phyloP scores from a whole-genome alignment of 2,888 invertebrate genomes.

The Tipula confusa region DNA sequence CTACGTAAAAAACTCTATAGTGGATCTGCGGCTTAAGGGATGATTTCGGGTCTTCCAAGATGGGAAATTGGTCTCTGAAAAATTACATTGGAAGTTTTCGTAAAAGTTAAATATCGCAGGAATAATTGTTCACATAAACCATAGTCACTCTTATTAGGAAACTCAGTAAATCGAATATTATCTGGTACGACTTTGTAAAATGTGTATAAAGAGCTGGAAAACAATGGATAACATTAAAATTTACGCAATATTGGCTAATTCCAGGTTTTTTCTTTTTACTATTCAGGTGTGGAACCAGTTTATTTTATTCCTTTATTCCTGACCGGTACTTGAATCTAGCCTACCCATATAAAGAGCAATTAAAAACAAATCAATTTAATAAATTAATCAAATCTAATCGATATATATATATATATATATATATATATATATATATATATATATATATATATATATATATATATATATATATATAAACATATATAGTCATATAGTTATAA shows the following conservation, averaged over 20 bases:
- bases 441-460: too few species aligned
- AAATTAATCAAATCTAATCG: constrained; percentile 25
- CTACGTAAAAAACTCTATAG: too few species aligned
- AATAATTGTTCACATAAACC: too few species aligned
- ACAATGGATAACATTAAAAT: not conserved
- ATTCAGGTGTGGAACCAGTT: not conserved
- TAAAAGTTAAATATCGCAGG: too few species aligned
- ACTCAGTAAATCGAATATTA: too few species aligned
- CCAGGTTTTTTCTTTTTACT: not conserved
- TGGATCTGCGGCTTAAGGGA: too few species aligned
- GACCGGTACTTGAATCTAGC: not conserved
- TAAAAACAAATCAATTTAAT: not conserved
- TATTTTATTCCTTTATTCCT: too few species aligned
- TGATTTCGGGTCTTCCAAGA: too few species aligned
- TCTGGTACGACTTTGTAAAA: too few species aligned
- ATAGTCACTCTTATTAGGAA: too few species aligned
- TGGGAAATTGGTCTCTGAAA: too few species aligned
- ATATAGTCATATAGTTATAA: not conserved
- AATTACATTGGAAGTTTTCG: too few species aligned
- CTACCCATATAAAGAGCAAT: not conserved
- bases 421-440: not conserved
- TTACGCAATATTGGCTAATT: not conserved
- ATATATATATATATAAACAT: not conserved
- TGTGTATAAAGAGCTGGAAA: not conserved
- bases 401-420: not conserved